Base-by-base conservation (phyloP, 2,888 invertebrate species). In the Machimus rusticus region DNA sequence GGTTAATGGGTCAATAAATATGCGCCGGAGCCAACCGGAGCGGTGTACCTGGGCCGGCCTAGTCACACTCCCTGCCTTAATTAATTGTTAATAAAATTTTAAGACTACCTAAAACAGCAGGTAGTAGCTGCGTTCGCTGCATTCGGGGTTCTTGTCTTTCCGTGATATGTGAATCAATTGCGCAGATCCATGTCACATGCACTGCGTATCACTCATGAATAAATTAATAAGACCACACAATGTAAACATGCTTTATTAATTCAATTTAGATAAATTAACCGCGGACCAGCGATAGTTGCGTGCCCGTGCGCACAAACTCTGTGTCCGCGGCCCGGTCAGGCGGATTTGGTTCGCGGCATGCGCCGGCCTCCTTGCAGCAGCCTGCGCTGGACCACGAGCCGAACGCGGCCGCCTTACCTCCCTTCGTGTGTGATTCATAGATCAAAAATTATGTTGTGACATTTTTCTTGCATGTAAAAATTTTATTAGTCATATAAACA, bases 201-300 rank as follows among this genome's bases (percentile, higher is more conserved):
- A 88, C 55, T 66, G 87, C 23, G 77, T 87, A 88, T 87, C 74
- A 82, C 34, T 89, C 90, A 90, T 90, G 90, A 90, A 90, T 89
- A 89, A 89, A 89, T 89, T 89, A 89, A 88, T 90, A 43, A 79
- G 79, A 79, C 92, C 92, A 92, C 92, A 92, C 92, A 92, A 91
- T 92, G 92, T 91, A 89, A 92, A 92, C 92, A 92, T 92, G 92
- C 91, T 92, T 92, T 92, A 92, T 92, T 92, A 92, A 92, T 92
- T 92, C 92, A 92, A 92, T 92, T 92, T 92, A 92, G 91, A 92
- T 92, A 92, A 92, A 92, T 92, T 92, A 92, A 92, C 91, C 91
- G 91, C 91, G 91, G 91, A 28, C 43, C 31, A 19, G 66, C 66
- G 76, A 78, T 77, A 86, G 86, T 89, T 89, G 89, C 89, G 89